Conservation (phyloP, 2,888 invertebrate species). For the Rhingia campestris region DNA sequence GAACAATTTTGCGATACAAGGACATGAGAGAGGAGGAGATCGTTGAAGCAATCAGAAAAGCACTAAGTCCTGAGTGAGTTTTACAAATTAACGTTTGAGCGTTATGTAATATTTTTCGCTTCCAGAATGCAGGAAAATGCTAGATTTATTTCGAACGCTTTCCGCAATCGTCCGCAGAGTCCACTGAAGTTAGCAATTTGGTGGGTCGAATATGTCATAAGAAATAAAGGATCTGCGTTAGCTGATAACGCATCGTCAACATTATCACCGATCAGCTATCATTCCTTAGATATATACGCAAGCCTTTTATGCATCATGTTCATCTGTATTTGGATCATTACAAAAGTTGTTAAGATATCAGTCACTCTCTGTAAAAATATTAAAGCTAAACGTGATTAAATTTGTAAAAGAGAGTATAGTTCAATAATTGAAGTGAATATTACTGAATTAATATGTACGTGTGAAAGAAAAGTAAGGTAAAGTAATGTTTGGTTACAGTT, state of each 20-base stretch:
- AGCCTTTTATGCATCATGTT: constrained; percentile 58
- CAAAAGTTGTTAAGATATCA: constrained; percentile 1
- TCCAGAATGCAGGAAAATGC: constrained; percentile 79
- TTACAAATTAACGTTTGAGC: neutral
- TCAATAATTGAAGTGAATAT: neutral
- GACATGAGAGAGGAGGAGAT: constrained; percentile 83
- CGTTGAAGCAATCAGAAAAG: constrained; percentile 82
- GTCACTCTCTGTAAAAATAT: constrained; percentile 22
- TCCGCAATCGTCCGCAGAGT: constrained; percentile 83
- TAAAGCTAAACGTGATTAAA: constrained; percentile 56
- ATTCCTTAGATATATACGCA: constrained; percentile 83
- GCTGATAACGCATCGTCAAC: constrained; percentile 82
- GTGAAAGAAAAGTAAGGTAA: too few relatives aligned
- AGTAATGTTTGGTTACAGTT: too few relatives aligned
- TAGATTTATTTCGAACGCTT: constrained; percentile 82
- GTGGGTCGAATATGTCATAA: constrained; percentile 87
- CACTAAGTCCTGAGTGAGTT: constrained; percentile 78
- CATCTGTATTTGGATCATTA: constrained; percentile 29
- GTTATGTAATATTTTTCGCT: neutral
- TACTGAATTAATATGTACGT: too few relatives aligned
- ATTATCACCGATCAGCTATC: constrained; percentile 83
- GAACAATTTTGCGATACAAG: constrained; percentile 83
- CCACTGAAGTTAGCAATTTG: constrained; percentile 85
- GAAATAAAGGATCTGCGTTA: constrained; percentile 84
- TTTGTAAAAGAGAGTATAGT: neutral